Evolutionary conservation across 2,113 vertebrate genomes (phyloP), one percentile per base, ranked within the genome.

Genomic region (Chunga burmeisteri): DNA sequence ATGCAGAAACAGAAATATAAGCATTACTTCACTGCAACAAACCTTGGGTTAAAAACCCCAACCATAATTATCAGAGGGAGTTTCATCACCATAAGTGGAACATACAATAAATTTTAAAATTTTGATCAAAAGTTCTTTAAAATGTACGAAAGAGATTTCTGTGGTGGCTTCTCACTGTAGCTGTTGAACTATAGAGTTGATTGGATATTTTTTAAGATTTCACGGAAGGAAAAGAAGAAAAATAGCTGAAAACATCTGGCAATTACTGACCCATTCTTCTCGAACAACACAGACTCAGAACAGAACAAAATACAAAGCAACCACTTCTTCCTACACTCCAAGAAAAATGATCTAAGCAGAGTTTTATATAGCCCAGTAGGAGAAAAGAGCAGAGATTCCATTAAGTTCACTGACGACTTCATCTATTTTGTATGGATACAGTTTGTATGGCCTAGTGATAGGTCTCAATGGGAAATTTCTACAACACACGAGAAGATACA

Each of bases 221-320:
- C 55, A 46, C 47, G 12, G 66, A 47, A 83, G 58, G 36, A 68
- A 90, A 46, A 75, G 78, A 22, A 70, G 61, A n/a, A 90, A 93
- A 95, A 72, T 4, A 67, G 58, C 82, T 82, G 91, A 38, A 82
- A 97, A 56, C 40, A 56, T 83, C 86, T 58, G 68, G 95, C 70
- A 91, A 90, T 91, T 85, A 58, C 78, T 22, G 61, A 58, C 5
- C 68, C 50, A 63, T 94, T 92, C 88, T 96, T 55, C 90, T 85
- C 52, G 42, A 66, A 88, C 46, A 88, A 20, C 74, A 32, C 52
- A 55, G 79, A 46, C 59, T 11, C 26, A 70, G 66, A 61, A 38
- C 44, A 34, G 88, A 92, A 68, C 16, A 80, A 77, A 94, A 61
- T 19, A 78, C 13, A 26, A 79, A 92, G 79, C 61, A 75, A 56